A percentile compares a stretch with the other conserved stretches of the same genome.
Conservation (phyloP, 2,888 invertebrate species). For the Cheilosia urbana region DNA sequence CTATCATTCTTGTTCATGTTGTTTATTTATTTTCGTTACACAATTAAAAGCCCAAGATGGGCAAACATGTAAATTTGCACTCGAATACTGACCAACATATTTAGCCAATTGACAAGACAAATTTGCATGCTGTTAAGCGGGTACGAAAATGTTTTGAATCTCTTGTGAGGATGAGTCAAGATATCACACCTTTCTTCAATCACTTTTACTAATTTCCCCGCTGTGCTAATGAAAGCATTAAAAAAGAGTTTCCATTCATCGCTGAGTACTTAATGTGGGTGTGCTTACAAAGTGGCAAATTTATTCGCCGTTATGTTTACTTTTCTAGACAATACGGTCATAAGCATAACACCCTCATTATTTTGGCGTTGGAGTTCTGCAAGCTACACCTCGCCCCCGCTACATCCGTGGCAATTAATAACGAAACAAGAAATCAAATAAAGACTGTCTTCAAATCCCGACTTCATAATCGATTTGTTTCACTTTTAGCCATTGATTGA, state of each 20-base stretch:
- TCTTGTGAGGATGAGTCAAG: slow-evolving; percentile 19
- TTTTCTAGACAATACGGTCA: not conserved
- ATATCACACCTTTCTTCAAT: slow-evolving; percentile 66
- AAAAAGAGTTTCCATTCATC: slow-evolving; percentile 33
- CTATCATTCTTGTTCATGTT: no score
- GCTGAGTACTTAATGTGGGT: slow-evolving; percentile 17
- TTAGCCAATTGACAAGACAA: not conserved
- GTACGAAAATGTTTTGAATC: not conserved
- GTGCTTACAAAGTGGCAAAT: slow-evolving; percentile 1
- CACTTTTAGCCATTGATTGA: slow-evolving; percentile 54
- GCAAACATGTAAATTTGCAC: no score
- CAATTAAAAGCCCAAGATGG: not conserved
- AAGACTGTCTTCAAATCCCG: slow-evolving; percentile 21
- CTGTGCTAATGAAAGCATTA: slow-evolving; percentile 61
- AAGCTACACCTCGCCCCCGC: not conserved
- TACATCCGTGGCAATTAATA: slow-evolving; percentile 17
- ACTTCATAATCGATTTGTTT: slow-evolving; percentile 66
- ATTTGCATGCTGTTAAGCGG: not conserved
- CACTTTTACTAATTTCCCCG: slow-evolving; percentile 63
- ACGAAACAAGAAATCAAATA: slow-evolving; percentile 19
- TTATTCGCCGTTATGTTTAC: slow-evolving; percentile 16
- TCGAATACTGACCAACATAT: not conserved
- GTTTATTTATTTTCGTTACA: no score
- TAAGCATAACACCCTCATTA: not conserved
- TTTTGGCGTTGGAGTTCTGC: not conserved